Conservation (phyloP, 2,888 invertebrate genomes). For the Gymnosoma rotundatum region DNA sequence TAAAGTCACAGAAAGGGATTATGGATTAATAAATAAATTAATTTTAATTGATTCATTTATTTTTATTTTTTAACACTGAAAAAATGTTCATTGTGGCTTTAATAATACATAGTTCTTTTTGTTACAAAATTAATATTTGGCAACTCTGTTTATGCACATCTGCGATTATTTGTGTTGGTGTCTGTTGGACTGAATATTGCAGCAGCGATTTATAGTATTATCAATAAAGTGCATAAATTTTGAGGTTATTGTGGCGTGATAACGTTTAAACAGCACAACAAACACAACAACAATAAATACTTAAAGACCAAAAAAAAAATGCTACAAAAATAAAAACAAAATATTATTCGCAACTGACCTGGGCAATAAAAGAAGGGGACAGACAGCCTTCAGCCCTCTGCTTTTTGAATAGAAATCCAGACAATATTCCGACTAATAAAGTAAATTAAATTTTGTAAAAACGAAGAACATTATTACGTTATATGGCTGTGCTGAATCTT, state of each 20-base stretch:
- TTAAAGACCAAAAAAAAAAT: constrained; percentile 3
- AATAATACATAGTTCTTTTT: no score
- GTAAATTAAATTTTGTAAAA: no score
- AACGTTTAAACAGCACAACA: constrained; percentile 57
- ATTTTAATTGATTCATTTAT: no score
- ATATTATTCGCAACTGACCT: constrained; percentile 60
- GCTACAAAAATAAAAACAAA: background rate
- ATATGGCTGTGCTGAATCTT: no score
- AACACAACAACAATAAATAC: constrained; percentile 12
- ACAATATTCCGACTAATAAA: background rate
- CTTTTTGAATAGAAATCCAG: background rate
- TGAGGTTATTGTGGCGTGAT: constrained; percentile 81
- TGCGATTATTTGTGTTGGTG: constrained; percentile 31
- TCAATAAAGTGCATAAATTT: constrained; percentile 82
- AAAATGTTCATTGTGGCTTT: no score
- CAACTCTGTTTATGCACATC: constrained; percentile 18
- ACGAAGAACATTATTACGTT: no score
- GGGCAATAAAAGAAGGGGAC: constrained; percentile 36
- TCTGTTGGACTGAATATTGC: constrained; percentile 54
- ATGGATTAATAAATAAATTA: no score
- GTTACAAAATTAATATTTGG: constrained; percentile 8
- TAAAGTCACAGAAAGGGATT: no score
- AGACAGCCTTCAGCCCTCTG: background rate
- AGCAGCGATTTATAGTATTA: constrained; percentile 77
- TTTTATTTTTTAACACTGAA: no score